A percentile compares a stretch with the other conserved stretches of the same genome.
These are phyloP conservation scores for Fistularia commersonii DNA, from an alignment of 2,797 vertebrate genomes.

Conservation along the genomic window DNA sequence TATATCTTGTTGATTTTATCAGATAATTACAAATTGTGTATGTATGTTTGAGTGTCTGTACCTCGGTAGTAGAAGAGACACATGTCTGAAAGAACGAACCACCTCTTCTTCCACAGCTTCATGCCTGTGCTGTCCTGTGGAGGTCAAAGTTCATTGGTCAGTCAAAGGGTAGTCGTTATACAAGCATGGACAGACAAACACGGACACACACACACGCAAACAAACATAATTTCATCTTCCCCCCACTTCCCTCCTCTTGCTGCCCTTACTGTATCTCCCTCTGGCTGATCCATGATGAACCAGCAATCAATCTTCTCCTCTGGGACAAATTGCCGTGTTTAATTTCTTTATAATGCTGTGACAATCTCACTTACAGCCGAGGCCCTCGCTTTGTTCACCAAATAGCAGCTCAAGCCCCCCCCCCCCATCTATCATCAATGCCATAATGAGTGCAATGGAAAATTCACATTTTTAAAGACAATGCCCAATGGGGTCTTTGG, in stretches of 20 bases:
- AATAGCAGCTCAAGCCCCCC: background rate
- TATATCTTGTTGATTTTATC: too few relatives aligned
- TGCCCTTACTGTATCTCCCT: slow-evolving; percentile 10
- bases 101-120: slow-evolving; percentile 98
- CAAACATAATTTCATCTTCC: too few relatives aligned
- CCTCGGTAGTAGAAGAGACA: slow-evolving; percentile 98
- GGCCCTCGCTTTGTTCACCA: slow-evolving; percentile 23
- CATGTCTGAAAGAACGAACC: slow-evolving; percentile 95
- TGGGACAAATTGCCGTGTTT: slow-evolving; percentile 45
- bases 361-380: slow-evolving; percentile 28
- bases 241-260: too few relatives aligned
- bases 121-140: slow-evolving; percentile 93
- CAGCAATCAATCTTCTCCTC: slow-evolving; percentile 33
- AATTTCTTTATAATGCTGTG: slow-evolving; percentile 28
- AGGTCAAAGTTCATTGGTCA: slow-evolving; percentile 28
- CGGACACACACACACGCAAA: background rate
- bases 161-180: slow-evolving; percentile 1
- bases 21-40: background rate
- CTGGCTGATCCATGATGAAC: slow-evolving; percentile 34
- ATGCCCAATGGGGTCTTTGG: background rate
- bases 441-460: slow-evolving; percentile 5
- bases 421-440: too few relatives aligned
- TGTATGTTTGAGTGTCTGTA: slow-evolving; percentile 47
- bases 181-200: background rate
- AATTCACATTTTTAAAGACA: background rate